Evolutionary conservation across 53 echinoderm and acorn worm species (phyloP).

Genomic region (Henricia sp.): DNA sequence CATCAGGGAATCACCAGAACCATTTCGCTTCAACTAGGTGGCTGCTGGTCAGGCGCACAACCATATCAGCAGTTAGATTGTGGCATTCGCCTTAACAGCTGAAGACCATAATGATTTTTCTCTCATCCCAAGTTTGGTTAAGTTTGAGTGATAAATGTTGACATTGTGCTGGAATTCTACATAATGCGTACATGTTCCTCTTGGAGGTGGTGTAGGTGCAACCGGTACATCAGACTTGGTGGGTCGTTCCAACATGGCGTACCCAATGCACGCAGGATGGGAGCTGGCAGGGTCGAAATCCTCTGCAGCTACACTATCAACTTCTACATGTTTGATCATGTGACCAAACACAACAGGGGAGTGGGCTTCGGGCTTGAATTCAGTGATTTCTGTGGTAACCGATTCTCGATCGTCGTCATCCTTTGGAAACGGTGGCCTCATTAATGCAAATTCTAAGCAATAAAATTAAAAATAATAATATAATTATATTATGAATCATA

Average conservation of each 20-base stretch:
- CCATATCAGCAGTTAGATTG: no score
- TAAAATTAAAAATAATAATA: background rate
- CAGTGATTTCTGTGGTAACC: constrained; percentile 88
- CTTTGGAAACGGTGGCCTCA: constrained; percentile 86
- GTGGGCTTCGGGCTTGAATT: constrained; percentile 87
- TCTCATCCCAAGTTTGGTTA: no score
- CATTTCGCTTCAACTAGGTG: no score
- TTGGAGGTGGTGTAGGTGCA: constrained; percentile 90
- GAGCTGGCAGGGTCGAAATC: constrained; percentile 91
- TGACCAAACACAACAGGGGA: constrained; percentile 96
- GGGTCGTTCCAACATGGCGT: constrained; percentile 85
- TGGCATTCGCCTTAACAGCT: no score
- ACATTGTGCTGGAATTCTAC: background rate
- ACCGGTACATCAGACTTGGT: constrained; percentile 68
- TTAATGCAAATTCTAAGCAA: constrained; percentile 85
- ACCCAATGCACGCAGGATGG: constrained; percentile 94
- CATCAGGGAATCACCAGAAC: no score
- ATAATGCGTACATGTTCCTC: constrained; percentile 80
- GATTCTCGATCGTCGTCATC: constrained; percentile 86
- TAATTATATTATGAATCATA: background rate
- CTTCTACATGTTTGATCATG: constrained; percentile 74
- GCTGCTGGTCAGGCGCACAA: no score
- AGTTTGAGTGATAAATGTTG: no score
- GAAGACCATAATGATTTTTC: no score
- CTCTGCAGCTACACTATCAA: constrained; percentile 72